Base-by-base conservation (phyloP, 2,797 vertebrate genomes). In the Leuciscus waleckii region DNA sequence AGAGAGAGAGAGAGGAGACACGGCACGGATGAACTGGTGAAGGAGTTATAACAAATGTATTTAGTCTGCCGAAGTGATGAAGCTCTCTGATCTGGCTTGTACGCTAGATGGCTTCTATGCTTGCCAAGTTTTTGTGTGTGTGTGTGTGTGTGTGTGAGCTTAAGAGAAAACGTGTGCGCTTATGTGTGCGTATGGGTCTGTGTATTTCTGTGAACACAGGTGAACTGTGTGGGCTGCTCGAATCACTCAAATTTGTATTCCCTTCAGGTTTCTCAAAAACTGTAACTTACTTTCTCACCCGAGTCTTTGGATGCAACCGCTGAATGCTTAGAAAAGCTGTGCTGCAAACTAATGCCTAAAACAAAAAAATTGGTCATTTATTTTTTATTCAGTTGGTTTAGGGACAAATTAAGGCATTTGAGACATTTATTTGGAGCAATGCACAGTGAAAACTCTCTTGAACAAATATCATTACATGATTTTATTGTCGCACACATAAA, bases 171-270 rank as follows among this genome's bases (percentile, higher is more conserved):
- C n/a, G 76, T 81, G 70, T 56, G 79, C 46, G 41, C 77, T 69
- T 85, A 86, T 84, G 75, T 84, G 88, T 65, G 84, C 79, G 69
- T 69, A 73, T 37, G 29, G 43, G 58, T 78, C 78, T 76, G 67
- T 73, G 82, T 77, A 81, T 85, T 79, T 81, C 17, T 87, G 70
- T 69, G 80, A 32, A 84, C 83, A 87, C 82, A 85, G 85, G 82
- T 89, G 90, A 88, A 87, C 71, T 61, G 80, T 86, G 90, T 87
- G 89, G 90, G 92, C 88, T 89, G 88, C 80, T 88, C 32, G 77
- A 82, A n/a, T 70, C 70, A 68, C 56, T 56, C 68, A 65, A 79
- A 37, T 74, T 79, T 82, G 83, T 81, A 82, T 89, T 90, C 73
- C 58, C 79, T 88, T 54, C 21, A 76, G 37, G 19, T 63, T 90